Conservation (phyloP, 92 coral and sea anemone species). For the Palythoa heliodiscus region DNA sequence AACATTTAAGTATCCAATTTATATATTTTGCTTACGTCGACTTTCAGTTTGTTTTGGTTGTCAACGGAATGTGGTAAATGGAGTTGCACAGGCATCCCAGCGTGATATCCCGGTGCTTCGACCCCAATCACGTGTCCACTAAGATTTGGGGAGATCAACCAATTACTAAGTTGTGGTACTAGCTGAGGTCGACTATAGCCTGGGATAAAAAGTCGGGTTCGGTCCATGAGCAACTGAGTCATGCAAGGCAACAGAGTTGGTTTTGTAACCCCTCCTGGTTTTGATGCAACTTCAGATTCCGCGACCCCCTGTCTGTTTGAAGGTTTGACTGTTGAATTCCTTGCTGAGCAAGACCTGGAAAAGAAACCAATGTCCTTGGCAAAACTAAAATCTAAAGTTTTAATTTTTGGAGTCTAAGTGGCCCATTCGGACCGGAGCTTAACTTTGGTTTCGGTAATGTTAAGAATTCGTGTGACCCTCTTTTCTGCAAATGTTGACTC, state of each 20-base stretch:
- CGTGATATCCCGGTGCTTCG: constrained; percentile 44
- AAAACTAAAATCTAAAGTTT: background rate
- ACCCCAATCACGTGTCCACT: constrained; percentile 37
- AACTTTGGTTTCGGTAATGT: background rate
- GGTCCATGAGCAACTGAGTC: constrained; percentile 25
- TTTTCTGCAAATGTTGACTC: no score
- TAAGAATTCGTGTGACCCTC: background rate
- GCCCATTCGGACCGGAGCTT: background rate
- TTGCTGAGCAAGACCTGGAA: background rate
- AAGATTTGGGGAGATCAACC: constrained; percentile 26
- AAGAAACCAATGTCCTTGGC: background rate
- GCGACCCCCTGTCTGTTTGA: background rate
- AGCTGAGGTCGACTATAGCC: constrained; percentile 24
- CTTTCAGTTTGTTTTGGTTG: no score
- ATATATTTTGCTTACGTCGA: background rate
- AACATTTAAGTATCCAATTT: no score
- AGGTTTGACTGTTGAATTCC: background rate
- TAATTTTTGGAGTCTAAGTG: background rate
- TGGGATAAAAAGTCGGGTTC: background rate
- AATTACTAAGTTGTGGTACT: constrained; percentile 39
- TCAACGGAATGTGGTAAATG: constrained; percentile 9
- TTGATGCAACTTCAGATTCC: background rate
- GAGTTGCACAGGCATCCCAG: constrained; percentile 25
- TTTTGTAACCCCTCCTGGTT: background rate
- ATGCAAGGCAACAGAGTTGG: constrained; percentile 33